Base-by-base conservation (phyloP, 2,888 invertebrate species). In the Electrophaes corylata region DNA sequence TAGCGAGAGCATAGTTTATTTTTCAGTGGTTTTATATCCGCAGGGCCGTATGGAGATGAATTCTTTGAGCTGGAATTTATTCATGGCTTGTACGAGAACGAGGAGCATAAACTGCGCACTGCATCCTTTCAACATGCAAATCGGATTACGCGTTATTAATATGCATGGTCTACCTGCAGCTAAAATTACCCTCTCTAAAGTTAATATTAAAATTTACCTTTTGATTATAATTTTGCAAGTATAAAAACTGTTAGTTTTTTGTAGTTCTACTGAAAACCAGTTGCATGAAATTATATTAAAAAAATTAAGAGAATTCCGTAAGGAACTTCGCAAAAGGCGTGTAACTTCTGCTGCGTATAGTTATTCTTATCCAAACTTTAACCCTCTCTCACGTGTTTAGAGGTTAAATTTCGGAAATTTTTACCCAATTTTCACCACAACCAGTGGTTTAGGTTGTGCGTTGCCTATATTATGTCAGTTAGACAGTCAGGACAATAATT, bases 81-180 rank as follows among this genome's bases (percentile, higher is more conserved):
- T 55, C 60, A 60, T 55, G 26, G 41, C 11, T 40, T 41, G 26
- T 46, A 37, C 47, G 55, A 50, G 12, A 44, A 54, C 35, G 44
- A 48, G 55, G 46, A 33, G 39, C 49, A 44, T 41, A 45, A 46
- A 54, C 54, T 54, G 46, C 23, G 53, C 45, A 50, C 60, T 60
- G 55, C 60, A 55, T 60, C 60, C 60, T 55, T 56, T 60, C 44
- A 56, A 19, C 55, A 51, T 60, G 55, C 55, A 55, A 56, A 60
- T 55, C 48, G 51, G 51, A 55, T 60, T 56, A 60, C 51, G 43
- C 20, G 43, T 51, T 51, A 60, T 60, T 55, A 60, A 51, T 60
- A 60, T 60, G 50, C 60, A 48, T 48, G 43, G 54, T 35, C 31
- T 18, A 49, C 41, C 50, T 54, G 50, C 43, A 46, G 50, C 45